These are phyloP conservation scores for Agelastica alni DNA, from an alignment of 2,888 invertebrate genomes.

Conservation along the genomic window DNA sequence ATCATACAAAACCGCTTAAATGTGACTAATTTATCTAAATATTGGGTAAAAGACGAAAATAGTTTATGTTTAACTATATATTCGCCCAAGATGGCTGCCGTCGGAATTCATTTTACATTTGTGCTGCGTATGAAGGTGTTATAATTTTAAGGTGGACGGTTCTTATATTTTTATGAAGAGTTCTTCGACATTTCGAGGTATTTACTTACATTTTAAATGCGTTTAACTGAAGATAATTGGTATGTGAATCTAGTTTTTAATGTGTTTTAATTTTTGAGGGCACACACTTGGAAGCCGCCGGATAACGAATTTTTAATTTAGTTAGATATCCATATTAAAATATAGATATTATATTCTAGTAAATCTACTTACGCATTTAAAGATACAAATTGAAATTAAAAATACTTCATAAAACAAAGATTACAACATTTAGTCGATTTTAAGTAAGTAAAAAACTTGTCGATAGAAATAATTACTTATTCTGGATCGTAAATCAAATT, in stretches of 20 bases:
- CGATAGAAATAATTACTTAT: no score
- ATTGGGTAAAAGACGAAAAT: conserved; percentile 60
- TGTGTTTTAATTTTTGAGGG: conserved; percentile 17
- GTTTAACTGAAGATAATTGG: conserved; percentile 8
- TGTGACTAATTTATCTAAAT: conserved; percentile 38
- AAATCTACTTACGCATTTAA: no score
- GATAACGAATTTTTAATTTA: conserved; percentile 10
- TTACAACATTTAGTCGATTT: no score
- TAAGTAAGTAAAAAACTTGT: no score
- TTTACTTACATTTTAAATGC: conserved; percentile 3
- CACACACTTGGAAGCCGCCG: conserved; percentile 12
- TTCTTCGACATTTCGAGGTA: conserved; percentile 25
- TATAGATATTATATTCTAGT: no score
- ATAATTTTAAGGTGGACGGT: conserved; percentile 25
- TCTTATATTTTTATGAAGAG: conserved; percentile 24
- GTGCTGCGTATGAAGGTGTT: conserved; percentile 30
- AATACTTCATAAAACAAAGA: no score
- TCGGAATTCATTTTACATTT: conserved; percentile 48
- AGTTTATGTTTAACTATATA: conserved; percentile 56
- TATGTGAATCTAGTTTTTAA: neutral
- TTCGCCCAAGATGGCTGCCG: conserved; percentile 57
- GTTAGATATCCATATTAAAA: no score
- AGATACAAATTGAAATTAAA: no score
- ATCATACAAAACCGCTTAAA: conserved; percentile 40
- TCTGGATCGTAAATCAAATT: no score